Evolutionary conservation across 2,797 vertebrate genomes (phyloP), one percentile per base, ranked within the genome.

Genomic region (Molossus alvarezi): DNA sequence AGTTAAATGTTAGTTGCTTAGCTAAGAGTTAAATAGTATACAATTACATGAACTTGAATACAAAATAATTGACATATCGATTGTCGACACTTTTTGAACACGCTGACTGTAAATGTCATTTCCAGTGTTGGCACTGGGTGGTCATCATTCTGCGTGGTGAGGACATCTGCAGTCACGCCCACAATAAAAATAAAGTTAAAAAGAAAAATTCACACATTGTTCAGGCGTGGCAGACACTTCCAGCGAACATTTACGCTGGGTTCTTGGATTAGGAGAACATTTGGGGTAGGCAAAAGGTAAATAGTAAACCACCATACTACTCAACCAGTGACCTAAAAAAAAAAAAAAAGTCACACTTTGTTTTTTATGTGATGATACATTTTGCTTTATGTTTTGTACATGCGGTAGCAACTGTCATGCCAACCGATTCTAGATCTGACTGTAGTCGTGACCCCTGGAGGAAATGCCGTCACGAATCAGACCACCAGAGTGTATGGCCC

Each of bases 251-350:
- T 97, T 97, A 97, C 84, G 92, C 97, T 94, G 72, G 76, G 76
- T 83, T 96, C 92, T 90, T 97, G 96, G 96, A 95, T 96, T 96
- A 97, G 94, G 95, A 92, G 96, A 94, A 96, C 92, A 94, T 95
- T 96, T 97, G 93, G 84, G 97, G 96, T 83, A 96, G 96, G 94
- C 96, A 88, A 93, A 94, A 98, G 95, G 95, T 96, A 98, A 97
- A 95, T 97, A 98, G 93, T 97, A 97, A 97, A 95, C 93, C 96
- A 95, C 96, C 97, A 45, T 48, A 62, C 96, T 96, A 94, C 93
- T 98, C 95, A 95, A 79, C 73, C 75, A 95, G 62, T 94, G 95
- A 97, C 97, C 96, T 94, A 95, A 96, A 95, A 96, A 45, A 33
- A 33, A 33, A 33, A 33, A 45, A 45, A 45, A 45, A 17, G 5